Evolutionary conservation across 2,797 vertebrate genomes (phyloP).

Genomic region (Acipenser oxyrinchus): DNA sequence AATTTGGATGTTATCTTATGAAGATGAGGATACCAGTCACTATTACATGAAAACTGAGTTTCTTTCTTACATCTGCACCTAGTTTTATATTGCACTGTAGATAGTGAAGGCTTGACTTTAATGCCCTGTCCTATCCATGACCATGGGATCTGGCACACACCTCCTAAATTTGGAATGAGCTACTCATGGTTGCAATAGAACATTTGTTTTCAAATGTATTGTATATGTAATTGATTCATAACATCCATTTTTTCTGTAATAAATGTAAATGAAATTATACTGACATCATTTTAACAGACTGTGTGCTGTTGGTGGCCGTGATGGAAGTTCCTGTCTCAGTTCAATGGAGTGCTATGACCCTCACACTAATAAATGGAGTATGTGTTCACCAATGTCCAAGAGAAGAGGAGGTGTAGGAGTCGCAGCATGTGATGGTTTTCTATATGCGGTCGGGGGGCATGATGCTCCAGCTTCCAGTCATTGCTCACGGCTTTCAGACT

Average conservation of each 20-base stretch:
- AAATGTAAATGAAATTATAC: conserved; percentile 1
- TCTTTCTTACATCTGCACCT: no score
- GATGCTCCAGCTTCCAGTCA: conserved; percentile 67
- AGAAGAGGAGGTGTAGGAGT: conserved; percentile 67
- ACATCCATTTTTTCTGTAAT: not conserved
- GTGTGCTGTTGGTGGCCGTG: conserved; percentile 63
- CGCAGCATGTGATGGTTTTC: conserved; percentile 62
- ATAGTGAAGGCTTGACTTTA: no score
- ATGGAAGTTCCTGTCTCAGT: conserved; percentile 64
- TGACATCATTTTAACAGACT: conserved; percentile 35
- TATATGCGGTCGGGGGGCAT: conserved; percentile 65
- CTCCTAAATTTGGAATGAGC: no score
- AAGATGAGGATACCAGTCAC: not conserved
- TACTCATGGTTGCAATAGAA: no score
- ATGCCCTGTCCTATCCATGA: no score
- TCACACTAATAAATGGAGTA: conserved; percentile 67
- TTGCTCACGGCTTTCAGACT: conserved; percentile 59
- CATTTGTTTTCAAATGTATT: not conserved
- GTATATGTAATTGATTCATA: not conserved
- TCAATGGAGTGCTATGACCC: conserved; percentile 69
- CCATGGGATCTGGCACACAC: not conserved
- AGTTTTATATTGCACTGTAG: no score
- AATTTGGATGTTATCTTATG: not conserved
- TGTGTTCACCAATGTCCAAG: conserved; percentile 68
- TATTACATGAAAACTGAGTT: no score